Conservation (phyloP, 2,113 vertebrate genomes). For the Nipponia nippon region DNA sequence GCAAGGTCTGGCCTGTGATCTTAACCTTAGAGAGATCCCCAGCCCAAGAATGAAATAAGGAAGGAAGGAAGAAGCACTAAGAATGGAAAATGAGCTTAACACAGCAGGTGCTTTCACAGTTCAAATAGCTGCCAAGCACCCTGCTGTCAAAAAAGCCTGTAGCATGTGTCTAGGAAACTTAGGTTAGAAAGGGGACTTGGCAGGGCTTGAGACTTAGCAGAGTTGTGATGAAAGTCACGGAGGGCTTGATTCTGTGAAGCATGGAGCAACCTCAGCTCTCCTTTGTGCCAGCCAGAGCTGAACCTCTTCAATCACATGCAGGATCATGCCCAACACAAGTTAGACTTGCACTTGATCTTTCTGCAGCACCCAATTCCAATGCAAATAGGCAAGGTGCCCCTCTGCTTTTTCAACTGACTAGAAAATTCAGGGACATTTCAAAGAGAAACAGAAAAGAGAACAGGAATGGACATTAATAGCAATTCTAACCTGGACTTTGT, state of each 20-base stretch:
- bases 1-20: slow-evolving; percentile 8
- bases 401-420: background rate
- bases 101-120: slow-evolving; percentile 42
- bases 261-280: background rate
- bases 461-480: background rate
- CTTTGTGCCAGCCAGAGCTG: background rate
- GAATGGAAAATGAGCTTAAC: slow-evolving; percentile 57
- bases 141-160: slow-evolving; percentile 39
- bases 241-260: background rate
- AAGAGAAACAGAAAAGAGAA: background rate
- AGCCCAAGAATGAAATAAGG: background rate
- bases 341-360: background rate
- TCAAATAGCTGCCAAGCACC: slow-evolving; percentile 54
- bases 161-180: slow-evolving; percentile 4
- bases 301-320: rapidly evolving
- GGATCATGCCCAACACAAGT: background rate
- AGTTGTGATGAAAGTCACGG: background rate
- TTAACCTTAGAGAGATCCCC: background rate
- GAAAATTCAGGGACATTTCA: background rate
- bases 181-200: slow-evolving; percentile 9
- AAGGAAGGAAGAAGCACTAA: slow-evolving; percentile 32
- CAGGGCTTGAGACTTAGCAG: background rate
- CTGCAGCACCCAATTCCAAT: background rate
- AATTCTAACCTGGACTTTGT: background rate
- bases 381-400: background rate